Conservation (phyloP, 2,797 vertebrate species). For the Ctenopoma multispine region DNA sequence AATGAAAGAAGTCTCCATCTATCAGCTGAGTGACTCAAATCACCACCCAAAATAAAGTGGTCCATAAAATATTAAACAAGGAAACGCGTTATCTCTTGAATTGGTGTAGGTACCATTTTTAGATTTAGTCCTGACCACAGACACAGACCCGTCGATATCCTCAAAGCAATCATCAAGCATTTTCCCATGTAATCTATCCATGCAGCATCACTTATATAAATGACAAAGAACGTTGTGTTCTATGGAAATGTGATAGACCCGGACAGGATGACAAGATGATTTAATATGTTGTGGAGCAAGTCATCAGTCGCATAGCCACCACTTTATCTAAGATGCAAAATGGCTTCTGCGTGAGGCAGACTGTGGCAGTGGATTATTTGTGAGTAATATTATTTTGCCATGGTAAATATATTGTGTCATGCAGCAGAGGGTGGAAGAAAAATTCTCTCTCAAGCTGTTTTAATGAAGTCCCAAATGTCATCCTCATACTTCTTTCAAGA, state of each 20-base stretch:
- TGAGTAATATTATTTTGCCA: constrained; percentile 71
- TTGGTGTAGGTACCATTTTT: constrained; percentile 27
- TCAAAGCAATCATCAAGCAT: constrained; percentile 60
- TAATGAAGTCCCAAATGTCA: constrained; percentile 87
- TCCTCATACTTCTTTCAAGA: constrained; percentile 73
- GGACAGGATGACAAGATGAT: constrained; percentile 67
- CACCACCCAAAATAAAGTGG: constrained; percentile 41
- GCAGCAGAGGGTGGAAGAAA: constrained; percentile 77
- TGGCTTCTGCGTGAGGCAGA: constrained; percentile 60
- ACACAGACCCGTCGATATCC: constrained; percentile 53
- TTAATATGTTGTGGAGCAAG: constrained; percentile 56
- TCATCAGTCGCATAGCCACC: constrained; percentile 69
- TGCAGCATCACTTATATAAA: constrained; percentile 60
- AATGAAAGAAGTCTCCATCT: background rate
- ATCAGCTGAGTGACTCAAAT: constrained; percentile 20
- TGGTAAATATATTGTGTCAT: constrained; percentile 80
- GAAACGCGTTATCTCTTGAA: constrained; percentile 30
- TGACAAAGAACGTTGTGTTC: constrained; percentile 56
- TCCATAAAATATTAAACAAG: constrained; percentile 37
- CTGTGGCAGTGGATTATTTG: constrained; percentile 72
- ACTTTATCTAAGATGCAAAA: constrained; percentile 76
- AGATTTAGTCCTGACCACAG: constrained; percentile 50
- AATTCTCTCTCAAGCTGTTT: constrained; percentile 79
- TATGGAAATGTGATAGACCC: constrained; percentile 61
- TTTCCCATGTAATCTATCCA: constrained; percentile 63